These are phyloP conservation scores for Andrena camellia DNA, from an alignment of 2,888 invertebrate genomes.

Conservation along the genomic window DNA sequence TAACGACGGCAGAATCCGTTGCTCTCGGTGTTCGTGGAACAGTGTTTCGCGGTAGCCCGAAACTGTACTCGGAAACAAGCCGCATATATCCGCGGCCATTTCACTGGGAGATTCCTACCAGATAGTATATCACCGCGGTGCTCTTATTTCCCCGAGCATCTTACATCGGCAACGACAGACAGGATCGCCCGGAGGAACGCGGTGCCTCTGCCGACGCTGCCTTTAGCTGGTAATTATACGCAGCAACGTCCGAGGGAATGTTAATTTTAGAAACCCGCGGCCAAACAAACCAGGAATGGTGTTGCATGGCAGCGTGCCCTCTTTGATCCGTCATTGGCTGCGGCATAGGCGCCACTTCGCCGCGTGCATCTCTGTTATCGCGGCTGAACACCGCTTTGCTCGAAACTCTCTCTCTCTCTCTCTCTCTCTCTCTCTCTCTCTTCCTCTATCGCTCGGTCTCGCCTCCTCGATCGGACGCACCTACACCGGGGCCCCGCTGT, in stretches of 20 bases:
- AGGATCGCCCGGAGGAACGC: conserved; percentile 12
- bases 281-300: conserved; percentile 48
- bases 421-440: not conserved
- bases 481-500: not conserved
- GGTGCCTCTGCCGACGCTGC: not conserved
- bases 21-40: conserved; percentile 16
- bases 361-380: conserved; percentile 65
- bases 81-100: conserved; percentile 18
- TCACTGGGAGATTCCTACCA: conserved; percentile 21
- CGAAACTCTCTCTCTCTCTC: conserved; percentile 41
- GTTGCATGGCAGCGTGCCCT: conserved; percentile 45
- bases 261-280: conserved; percentile 44
- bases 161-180: conserved; percentile 12
- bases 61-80: conserved; percentile 29
- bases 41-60: conserved; percentile 10
- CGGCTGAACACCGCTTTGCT: conserved; percentile 67
- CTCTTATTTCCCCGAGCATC: conserved; percentile 16
- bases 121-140: conserved; percentile 31
- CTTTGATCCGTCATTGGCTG: conserved; percentile 48
- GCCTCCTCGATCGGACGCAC: conserved; percentile 47
- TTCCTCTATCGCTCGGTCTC: conserved; percentile 12
- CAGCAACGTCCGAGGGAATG: conserved; percentile 30
- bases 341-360: conserved; percentile 65
- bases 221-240: conserved; percentile 25
- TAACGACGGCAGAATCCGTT: conserved; percentile 17